Evolutionary conservation across 2,113 vertebrate genomes (phyloP), one percentile per base, ranked within the genome.

Genomic region (Spilogale gracilis): DNA sequence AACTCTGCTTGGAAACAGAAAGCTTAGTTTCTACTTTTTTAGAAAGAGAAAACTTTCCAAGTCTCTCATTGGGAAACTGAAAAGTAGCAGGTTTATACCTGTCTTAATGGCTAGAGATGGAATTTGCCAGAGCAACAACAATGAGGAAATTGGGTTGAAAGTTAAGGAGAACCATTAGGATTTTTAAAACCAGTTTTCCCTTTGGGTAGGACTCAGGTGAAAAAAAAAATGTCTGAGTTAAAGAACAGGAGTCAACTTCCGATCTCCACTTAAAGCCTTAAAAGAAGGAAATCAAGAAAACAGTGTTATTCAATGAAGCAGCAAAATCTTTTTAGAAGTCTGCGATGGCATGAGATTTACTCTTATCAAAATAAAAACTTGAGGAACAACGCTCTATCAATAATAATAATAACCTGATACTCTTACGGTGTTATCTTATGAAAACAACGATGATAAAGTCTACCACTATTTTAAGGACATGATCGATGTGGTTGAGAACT

Each of bases 351-450:
- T 54, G 21, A 83, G 79, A 92, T 91, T 89, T 97, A 87, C 74
- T 93, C 76, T 98, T 67, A 84, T 45, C 69, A 97, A 95, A 98
- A 98, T 63, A 96, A 97, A 96, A 98, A 94, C 32, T 11, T 2
- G 18, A 83, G 83, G 30, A 81, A 56, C 76, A 97, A 97, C 97
- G 25, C 25, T 89, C 9, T 89, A 96, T 94, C 50, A 86, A 74
- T 86, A 96, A 90, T 86, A 95, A 97, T 81, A 96, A 97, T 81
- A 93, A 82, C 67, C 78, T 69, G 60, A 97, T 81, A 27, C 32
- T 54, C 97, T 93, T 45, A 93, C 45, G 43, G 63, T 91, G 48
- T 96, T 94, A 95, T 89, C 87, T 97, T 50, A 67, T 30, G 93
- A 96, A 97, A 90, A 27, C 54, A 91, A 89, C 2, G 9, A 16